A percentile compares a stretch with the other conserved stretches of the same genome.
phyloP scores from a whole-genome alignment of 2,888 invertebrate species.

The Rapana venosa region DNA sequence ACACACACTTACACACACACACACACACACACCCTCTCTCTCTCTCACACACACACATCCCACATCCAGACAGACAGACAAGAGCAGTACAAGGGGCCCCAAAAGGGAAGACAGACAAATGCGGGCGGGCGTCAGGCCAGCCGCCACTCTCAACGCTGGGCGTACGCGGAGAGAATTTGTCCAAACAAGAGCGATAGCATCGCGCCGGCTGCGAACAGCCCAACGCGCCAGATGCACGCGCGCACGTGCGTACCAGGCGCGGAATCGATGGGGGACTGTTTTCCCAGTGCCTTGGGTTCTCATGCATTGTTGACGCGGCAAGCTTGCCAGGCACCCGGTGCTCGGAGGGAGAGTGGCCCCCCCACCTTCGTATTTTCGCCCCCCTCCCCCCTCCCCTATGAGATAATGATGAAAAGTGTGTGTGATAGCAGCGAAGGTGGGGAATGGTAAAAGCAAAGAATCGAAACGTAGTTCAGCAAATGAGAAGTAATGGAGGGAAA shows the following conservation, averaged over 20 bases:
- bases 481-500: too few relatives aligned
- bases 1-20: not conserved
- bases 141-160: not conserved
- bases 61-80: not conserved
- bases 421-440: too few relatives aligned
- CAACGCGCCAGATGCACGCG: constrained; percentile 30
- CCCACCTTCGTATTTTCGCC: not conserved
- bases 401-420: too few relatives aligned
- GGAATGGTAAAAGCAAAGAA: too few relatives aligned
- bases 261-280: constrained; percentile 21
- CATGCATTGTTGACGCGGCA: constrained; percentile 26
- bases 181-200: constrained; percentile 39
- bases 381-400: too few relatives aligned
- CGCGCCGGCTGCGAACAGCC: constrained; percentile 32
- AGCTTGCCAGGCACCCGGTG: not conserved
- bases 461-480: too few relatives aligned
- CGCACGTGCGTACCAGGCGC: constrained; percentile 29
- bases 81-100: not conserved
- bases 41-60: not conserved
- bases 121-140: not conserved
- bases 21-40: constrained; percentile 6
- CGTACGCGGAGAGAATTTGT: constrained; percentile 1
- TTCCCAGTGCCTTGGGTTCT: constrained; percentile 31
- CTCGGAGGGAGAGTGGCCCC: not conserved
- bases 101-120: not conserved